Percentiles rank a stretch among this genome's conserved stretches.
Conservation (phyloP, 2,797 vertebrate species). For the Lutjanus campechanus region DNA sequence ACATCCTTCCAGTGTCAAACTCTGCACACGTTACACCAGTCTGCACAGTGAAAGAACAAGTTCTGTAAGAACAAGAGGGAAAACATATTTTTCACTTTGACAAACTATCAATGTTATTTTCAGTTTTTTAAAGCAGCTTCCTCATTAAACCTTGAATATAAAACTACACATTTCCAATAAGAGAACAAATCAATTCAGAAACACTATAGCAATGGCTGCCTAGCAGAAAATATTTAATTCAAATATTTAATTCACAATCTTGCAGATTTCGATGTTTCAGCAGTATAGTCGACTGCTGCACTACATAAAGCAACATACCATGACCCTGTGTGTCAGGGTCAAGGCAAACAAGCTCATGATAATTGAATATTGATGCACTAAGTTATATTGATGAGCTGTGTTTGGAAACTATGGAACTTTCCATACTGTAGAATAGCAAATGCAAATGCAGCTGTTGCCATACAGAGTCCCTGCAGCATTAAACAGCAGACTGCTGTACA, state of each 20-base stretch:
- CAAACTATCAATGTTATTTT: background rate
- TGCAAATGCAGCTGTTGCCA: slow-evolving; percentile 18
- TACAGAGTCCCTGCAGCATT: background rate
- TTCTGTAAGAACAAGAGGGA: too few species aligned
- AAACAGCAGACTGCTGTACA: slow-evolving; percentile 1
- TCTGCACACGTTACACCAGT: too few species aligned
- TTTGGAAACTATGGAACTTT: slow-evolving; percentile 62
- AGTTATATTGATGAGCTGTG: slow-evolving; percentile 49
- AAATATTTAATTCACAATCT: background rate
- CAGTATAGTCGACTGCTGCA: background rate
- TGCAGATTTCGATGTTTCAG: background rate
- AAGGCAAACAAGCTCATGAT: slow-evolving; percentile 25
- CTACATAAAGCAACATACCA: slow-evolving; percentile 11
- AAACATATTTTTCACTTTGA: background rate
- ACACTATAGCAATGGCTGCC: background rate
- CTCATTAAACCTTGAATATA: background rate
- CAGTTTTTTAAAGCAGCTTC: background rate
- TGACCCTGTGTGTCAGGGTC: slow-evolving; percentile 6
- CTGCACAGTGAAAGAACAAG: too few species aligned
- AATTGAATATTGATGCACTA: slow-evolving; percentile 45
- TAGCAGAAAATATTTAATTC: too few species aligned
- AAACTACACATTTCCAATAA: background rate
- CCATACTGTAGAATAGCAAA: slow-evolving; percentile 32
- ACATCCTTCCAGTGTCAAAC: too few species aligned
- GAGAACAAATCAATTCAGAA: background rate